Conservation (phyloP, 2,113 vertebrate genomes). For the Hyperoodon ampullatus region DNA sequence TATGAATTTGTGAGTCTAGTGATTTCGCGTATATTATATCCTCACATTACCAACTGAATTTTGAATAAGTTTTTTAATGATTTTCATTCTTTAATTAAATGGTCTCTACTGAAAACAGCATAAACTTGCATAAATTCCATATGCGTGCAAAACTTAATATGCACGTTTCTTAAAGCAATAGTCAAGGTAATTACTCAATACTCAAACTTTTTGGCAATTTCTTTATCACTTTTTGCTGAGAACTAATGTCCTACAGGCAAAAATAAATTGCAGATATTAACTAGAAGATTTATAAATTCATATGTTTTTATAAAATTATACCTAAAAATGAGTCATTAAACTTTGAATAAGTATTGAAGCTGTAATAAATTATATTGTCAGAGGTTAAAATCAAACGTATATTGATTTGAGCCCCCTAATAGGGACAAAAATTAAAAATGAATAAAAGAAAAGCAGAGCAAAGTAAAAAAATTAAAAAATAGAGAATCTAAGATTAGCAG, state of each 20-base stretch:
- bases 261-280: background rate
- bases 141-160: background rate
- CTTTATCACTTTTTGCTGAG: background rate
- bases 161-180: constrained; percentile 37
- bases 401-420: background rate
- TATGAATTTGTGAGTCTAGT: constrained; percentile 29
- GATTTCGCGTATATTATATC: background rate
- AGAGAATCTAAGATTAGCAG: background rate
- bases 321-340: background rate
- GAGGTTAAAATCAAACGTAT: background rate
- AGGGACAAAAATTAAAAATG: background rate
- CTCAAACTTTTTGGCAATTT: background rate
- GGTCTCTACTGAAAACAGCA: background rate
- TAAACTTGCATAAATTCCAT: background rate
- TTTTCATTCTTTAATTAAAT: constrained; percentile 50
- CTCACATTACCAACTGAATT: background rate
- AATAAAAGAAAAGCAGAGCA: background rate
- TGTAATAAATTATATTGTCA: background rate
- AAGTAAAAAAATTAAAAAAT: background rate
- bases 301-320: constrained; percentile 18
- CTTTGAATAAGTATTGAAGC: background rate
- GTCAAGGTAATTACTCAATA: constrained; percentile 25
- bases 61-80: constrained; percentile 38
- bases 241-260: background rate
- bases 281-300: background rate